Evolutionary conservation across 2,888 invertebrate species (phyloP).

Genomic region (Parthenolecanium corni): DNA sequence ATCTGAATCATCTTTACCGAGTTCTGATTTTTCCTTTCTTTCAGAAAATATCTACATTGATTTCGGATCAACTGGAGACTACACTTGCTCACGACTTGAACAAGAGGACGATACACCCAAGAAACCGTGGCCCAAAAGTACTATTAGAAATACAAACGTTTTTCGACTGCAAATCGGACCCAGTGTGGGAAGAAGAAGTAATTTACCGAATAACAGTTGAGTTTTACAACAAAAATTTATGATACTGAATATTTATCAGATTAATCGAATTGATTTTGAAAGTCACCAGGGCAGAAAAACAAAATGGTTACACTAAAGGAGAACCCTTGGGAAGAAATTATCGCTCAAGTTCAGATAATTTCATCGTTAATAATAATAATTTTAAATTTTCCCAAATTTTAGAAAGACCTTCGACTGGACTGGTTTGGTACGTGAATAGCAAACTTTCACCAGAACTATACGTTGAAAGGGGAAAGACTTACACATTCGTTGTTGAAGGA

Average conservation of each 20-base stretch:
- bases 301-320: no score
- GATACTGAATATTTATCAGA: neutral
- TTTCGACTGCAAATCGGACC: conserved; percentile 73
- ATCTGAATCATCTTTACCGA: no score
- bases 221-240: neutral
- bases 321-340: no score
- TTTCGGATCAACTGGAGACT: conserved; percentile 60
- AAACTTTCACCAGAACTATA: conserved; percentile 77
- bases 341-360: no score
- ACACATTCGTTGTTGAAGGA: conserved; percentile 76
- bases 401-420: conserved; percentile 73
- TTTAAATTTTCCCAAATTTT: no score
- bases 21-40: no score
- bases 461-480: conserved; percentile 73
- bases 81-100: conserved; percentile 55
- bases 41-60: conserved; percentile 57
- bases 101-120: conserved; percentile 49
- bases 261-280: no score
- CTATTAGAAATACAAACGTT: conserved; percentile 49
- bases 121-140: conserved; percentile 57
- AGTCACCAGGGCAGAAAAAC: no score
- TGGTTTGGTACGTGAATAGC: conserved; percentile 88
- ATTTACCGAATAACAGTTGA: conserved; percentile 8
- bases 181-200: conserved; percentile 62
- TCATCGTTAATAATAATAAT: no score